These are phyloP conservation scores for Pionites leucogaster DNA, from an alignment of 2,113 vertebrate species.

Conservation along the genomic window DNA sequence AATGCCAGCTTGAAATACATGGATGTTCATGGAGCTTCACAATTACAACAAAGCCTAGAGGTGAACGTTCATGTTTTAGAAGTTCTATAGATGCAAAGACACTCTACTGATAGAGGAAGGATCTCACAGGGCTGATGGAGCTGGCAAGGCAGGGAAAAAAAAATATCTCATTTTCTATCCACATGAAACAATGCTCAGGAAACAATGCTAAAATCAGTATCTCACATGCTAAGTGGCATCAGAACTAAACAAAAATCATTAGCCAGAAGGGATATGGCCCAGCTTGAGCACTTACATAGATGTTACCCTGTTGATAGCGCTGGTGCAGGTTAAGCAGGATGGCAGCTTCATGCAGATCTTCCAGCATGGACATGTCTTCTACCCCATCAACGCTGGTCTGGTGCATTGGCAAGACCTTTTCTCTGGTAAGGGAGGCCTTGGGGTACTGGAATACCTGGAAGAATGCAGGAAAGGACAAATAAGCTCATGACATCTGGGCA, in stretches of 20 bases:
- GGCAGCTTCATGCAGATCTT: conserved; percentile 87
- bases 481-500: background rate
- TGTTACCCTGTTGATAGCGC: conserved; percentile 84
- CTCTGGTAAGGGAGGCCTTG: conserved; percentile 73
- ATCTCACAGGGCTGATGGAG: background rate
- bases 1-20: background rate
- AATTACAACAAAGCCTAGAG: background rate
- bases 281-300: conserved; percentile 79
- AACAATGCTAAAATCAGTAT: background rate
- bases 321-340: conserved; percentile 90
- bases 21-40: background rate
- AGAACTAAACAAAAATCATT: background rate
- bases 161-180: background rate
- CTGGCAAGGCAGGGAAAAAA: background rate
- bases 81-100: background rate
- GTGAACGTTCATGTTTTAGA: background rate
- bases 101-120: background rate
- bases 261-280: background rate
- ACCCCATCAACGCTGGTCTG: conserved; percentile 82
- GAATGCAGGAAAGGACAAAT: background rate
- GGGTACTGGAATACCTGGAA: conserved; percentile 78
- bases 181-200: background rate
- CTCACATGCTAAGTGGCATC: background rate
- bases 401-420: conserved; percentile 83
- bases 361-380: conserved; percentile 89